Evolutionary conservation across 2,888 invertebrate species (phyloP), one percentile per base, ranked within the genome.

Genomic region (Caenorhabditis virilis): DNA sequence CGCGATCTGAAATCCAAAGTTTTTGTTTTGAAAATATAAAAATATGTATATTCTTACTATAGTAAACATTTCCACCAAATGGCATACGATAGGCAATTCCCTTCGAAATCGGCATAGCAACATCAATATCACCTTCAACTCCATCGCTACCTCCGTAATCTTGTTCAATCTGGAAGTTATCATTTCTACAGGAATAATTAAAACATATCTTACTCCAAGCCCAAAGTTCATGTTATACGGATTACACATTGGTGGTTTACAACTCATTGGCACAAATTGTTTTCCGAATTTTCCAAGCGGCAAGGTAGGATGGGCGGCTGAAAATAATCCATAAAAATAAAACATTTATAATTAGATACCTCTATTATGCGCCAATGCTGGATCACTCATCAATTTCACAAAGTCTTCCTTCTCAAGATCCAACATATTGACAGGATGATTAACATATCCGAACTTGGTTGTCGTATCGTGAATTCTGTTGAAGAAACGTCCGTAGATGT

Each of bases 371-470:
- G 64, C 67, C 39, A 76, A 45, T 7, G 67, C 61, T 0, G 78
- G 77, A 42, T 76, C 70, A 26, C 62, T 65, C 66, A 75, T 74
- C 42, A 77, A 47, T 50, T 69, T 61, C 22, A 73, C 73, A 48
- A 73, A 72, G 33, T 78, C 78, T 41, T 74, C 69, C 42, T 69
- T 65, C 39, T 77, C 74, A 51, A 78, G 53, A 46, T 77, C 78
- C 39, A 78, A 51, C 78, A 78, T 78, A 49, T 78, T 78, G 11
- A 78, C 78, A 13, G 78, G 78, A 47, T 78, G 74, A 50, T 71
- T 70, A 39, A 78, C n/a, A 54, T 77, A 78, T 18, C 78, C 78
- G 47, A 78, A 69, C 52, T 75, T 75, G 7, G 75, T 73, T 4
- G 71, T 69, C 9, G 75, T 75, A 36, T 75, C 75, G 16, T 58